These are phyloP conservation scores for Lumbricus terrestris DNA, from an alignment of 2,888 invertebrate genomes.

Conservation along the genomic window DNA sequence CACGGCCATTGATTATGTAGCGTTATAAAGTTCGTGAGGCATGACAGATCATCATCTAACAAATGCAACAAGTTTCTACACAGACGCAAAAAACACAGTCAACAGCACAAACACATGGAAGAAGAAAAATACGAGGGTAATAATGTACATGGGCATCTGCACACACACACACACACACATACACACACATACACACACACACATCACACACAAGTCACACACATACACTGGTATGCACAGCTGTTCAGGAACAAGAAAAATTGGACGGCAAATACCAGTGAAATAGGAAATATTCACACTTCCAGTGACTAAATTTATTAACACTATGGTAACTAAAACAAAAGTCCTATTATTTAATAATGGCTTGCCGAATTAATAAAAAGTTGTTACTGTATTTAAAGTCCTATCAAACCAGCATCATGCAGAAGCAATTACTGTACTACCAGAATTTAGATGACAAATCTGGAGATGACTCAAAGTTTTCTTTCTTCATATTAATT, in stretches of 20 bases:
- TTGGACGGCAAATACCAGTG: slow-evolving; percentile 3
- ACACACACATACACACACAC: no score
- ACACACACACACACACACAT: no score
- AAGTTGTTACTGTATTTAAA: neutral
- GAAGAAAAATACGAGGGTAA: neutral
- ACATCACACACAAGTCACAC: no score
- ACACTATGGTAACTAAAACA: neutral
- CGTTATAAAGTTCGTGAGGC: neutral
- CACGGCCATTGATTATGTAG: neutral
- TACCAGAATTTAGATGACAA: neutral
- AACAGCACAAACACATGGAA: neutral
- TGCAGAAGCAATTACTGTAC: neutral
- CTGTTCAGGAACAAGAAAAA: neutral
- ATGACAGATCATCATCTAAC: neutral
- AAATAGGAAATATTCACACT: neutral
- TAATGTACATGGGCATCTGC: neutral
- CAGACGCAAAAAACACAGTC: neutral
- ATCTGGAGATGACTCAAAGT: neutral
- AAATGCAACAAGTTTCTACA: neutral
- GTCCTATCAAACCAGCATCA: neutral
- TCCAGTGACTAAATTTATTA: neutral
- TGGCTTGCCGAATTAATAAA: neutral
- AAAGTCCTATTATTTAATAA: neutral
- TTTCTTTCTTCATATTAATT: neutral
- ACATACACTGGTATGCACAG: neutral